Evolutionary conservation across 2,888 invertebrate species (phyloP).

Genomic region (Patella caerulea): DNA sequence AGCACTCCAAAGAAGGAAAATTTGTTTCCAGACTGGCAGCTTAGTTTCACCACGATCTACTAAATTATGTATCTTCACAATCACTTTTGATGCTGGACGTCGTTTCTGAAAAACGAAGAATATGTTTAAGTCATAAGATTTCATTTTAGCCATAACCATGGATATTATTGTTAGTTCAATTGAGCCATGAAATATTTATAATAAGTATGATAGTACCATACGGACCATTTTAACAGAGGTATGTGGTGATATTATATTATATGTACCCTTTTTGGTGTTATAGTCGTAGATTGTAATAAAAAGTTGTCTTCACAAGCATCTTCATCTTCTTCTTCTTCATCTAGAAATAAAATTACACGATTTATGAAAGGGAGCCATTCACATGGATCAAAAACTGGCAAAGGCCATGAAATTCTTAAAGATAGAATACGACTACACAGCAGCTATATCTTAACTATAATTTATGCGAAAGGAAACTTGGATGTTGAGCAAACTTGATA

Average conservation of each 20-base stretch:
- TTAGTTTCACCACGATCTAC: constrained; percentile 19
- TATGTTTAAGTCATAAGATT: constrained; percentile 12
- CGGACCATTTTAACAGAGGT: too few species aligned
- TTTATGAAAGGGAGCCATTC: not conserved
- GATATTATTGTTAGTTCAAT: too few species aligned
- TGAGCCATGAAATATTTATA: too few species aligned
- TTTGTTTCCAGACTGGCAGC: constrained; percentile 47
- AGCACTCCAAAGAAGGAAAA: constrained; percentile 69
- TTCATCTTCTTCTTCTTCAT: constrained; percentile 33
- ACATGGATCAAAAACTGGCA: not conserved
- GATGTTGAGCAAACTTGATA: too few species aligned
- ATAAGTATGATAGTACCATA: too few species aligned
- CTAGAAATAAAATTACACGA: constrained; percentile 4
- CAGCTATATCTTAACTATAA: too few species aligned
- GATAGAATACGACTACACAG: too few species aligned
- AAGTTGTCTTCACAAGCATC: constrained; percentile 28
- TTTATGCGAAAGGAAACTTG: too few species aligned
- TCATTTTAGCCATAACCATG: too few species aligned
- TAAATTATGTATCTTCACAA: constrained; percentile 22
- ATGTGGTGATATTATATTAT: too few species aligned
- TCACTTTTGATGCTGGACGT: constrained; percentile 20
- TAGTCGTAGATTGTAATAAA: constrained; percentile 28
- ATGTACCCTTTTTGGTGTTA: constrained; percentile 27
- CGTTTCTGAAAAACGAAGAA: constrained; percentile 14
- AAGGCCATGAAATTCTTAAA: not conserved